Conservation (phyloP, 2,113 vertebrate species). For the Rynchops niger region DNA sequence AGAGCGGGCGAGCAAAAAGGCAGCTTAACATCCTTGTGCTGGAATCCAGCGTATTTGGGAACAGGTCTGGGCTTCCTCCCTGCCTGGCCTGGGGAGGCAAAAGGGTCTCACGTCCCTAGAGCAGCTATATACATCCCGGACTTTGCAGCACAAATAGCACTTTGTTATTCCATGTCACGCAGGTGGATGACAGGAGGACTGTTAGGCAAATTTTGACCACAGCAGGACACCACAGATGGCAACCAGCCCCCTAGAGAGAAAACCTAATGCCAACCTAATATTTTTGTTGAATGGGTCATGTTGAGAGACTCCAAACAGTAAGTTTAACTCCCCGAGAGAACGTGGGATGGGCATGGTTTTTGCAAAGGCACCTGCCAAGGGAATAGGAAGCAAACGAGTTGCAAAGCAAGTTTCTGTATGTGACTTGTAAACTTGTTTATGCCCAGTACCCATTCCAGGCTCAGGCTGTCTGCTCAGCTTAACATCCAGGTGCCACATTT, state of each 20-base stretch:
- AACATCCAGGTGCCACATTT: background rate
- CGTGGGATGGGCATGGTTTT: background rate
- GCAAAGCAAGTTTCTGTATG: background rate
- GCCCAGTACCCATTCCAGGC: background rate
- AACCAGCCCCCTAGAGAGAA: background rate
- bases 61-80: background rate
- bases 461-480: background rate
- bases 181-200: background rate
- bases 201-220: background rate
- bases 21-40: background rate
- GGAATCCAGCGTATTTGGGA: background rate
- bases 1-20: background rate
- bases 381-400: background rate
- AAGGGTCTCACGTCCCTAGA: rapidly evolving
- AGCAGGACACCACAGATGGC: background rate
- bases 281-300: background rate
- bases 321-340: background rate
- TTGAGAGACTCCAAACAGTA: background rate
- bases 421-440: background rate
- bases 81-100: background rate
- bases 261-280: background rate
- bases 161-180: background rate
- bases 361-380: background rate
- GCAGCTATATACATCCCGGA: background rate
- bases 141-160: background rate